phyloP scores from a whole-genome alignment of 2,797 vertebrate species.

The Aphelocoma californica region DNA sequence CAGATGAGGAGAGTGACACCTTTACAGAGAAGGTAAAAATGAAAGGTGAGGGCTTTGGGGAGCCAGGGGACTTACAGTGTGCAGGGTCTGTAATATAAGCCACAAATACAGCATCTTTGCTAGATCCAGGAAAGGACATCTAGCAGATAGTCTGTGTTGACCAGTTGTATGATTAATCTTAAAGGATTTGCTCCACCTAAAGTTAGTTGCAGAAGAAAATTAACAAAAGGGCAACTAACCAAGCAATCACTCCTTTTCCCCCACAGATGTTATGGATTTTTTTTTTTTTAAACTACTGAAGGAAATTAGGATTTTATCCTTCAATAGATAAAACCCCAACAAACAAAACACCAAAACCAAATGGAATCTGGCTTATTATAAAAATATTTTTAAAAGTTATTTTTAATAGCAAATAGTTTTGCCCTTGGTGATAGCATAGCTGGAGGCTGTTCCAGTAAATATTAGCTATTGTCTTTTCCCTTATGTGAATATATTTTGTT shows the following conservation, averaged over 20 bases:
- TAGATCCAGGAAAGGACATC: not conserved
- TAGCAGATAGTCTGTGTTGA: not conserved
- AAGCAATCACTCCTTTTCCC: not conserved
- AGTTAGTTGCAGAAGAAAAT: not conserved
- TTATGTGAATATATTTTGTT: constrained; percentile 14
- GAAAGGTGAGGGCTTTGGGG: not conserved
- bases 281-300: not conserved
- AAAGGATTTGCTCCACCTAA: not conserved
- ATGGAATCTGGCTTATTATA: not conserved
- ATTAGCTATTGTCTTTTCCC: not conserved
- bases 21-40: not conserved
- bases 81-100: not conserved
- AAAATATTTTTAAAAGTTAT: not conserved
- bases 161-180: not conserved
- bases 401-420: not conserved
- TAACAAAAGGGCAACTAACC: not conserved
- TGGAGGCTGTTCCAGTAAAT: not conserved
- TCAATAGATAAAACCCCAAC: not conserved
- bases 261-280: not conserved
- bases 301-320: not conserved
- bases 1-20: not conserved
- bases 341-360: not conserved
- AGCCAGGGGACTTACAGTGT: not conserved
- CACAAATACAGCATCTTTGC: not conserved
- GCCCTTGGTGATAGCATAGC: not conserved